Evolutionary conservation across 2,797 vertebrate genomes (phyloP).

Genomic region (Pseudomugil gertrudae): DNA sequence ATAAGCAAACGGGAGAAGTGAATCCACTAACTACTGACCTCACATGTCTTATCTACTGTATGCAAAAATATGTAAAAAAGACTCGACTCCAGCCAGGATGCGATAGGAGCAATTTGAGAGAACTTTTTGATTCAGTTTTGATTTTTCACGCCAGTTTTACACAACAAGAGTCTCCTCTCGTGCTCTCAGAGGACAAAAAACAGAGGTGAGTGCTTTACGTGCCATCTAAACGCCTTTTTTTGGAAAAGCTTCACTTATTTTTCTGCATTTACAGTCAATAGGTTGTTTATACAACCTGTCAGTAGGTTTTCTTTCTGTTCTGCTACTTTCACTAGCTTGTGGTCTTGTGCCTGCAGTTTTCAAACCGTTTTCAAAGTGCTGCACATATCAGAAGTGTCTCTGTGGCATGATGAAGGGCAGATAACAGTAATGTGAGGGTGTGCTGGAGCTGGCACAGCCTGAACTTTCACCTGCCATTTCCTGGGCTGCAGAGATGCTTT

Average conservation of each 20-base stretch:
- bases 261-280: conserved; percentile 8
- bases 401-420: conserved; percentile 43
- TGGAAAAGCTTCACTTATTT: conserved; percentile 1
- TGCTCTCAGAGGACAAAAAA: conserved; percentile 17
- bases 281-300: not conserved
- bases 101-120: conserved; percentile 29
- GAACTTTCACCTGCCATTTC: conserved; percentile 61
- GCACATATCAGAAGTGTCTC: conserved; percentile 28
- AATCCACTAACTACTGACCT: conserved; percentile 25
- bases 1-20: conserved; percentile 60
- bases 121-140: conserved; percentile 37
- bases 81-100: conserved; percentile 10
- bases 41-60: conserved; percentile 40
- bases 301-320: conserved; percentile 12
- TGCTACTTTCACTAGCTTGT: conserved; percentile 24
- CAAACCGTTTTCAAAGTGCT: conserved; percentile 35
- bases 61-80: conserved; percentile 56
- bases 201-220: conserved; percentile 22
- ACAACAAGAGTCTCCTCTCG: conserved; percentile 6
- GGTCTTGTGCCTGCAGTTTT: conserved; percentile 25
- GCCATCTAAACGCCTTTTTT: conserved; percentile 5
- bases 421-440: conserved; percentile 44
- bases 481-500: conserved; percentile 34
- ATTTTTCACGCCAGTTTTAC: conserved; percentile 26
- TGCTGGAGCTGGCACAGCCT: conserved; percentile 30